Evolutionary conservation across 2,113 vertebrate genomes (phyloP), one percentile per base, ranked within the genome.

Genomic region (Madoqua kirkii): DNA sequence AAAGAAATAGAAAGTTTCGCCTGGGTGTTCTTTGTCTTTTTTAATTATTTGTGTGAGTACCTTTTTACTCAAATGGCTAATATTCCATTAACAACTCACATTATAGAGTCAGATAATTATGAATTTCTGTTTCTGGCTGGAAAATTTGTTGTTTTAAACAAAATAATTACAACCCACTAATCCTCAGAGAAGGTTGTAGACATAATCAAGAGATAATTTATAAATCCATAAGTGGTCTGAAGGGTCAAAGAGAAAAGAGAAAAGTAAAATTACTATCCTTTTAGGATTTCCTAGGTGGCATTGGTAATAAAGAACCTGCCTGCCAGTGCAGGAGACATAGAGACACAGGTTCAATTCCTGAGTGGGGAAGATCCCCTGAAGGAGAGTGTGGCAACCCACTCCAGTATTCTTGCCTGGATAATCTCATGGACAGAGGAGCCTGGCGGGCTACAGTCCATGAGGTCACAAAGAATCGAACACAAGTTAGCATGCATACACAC

Each of bases 211-310:
- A 90, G 67, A 83, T 86, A 89, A 87, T 86, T 93, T 93, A 57
- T 40, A 88, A 97, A 94, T 82, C 8, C 25, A 90, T 86, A 92
- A 97, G 43, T 43, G 33, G 15, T 94, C 40, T 83, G 71, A 94
- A 76, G 23, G 25, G 36, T 95, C 76, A 94, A 95, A 91, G 71
- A 93, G 45, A 90, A 94, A 96, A 95, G 96, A 93, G 21, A 82
- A 52, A 94, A 91, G 27, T 36, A 59, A 92, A 96, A 78, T 52
- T 87, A 25, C 84, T 59, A 82, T 78, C 67, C 33, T 91, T 74
- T 95, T 82, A 95, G 36, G 71, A 25, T 25, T 74, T 74, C 21
- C 21, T 25, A 43, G 71, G 36, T 74, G 71, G 71, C 36, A 25
- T 7, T 74, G 21, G 71, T 43, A 36, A 36, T 43, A 40, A 25